Base-by-base conservation (phyloP, 2,888 invertebrate species). In the Mongoloraphidia duomilia region DNA sequence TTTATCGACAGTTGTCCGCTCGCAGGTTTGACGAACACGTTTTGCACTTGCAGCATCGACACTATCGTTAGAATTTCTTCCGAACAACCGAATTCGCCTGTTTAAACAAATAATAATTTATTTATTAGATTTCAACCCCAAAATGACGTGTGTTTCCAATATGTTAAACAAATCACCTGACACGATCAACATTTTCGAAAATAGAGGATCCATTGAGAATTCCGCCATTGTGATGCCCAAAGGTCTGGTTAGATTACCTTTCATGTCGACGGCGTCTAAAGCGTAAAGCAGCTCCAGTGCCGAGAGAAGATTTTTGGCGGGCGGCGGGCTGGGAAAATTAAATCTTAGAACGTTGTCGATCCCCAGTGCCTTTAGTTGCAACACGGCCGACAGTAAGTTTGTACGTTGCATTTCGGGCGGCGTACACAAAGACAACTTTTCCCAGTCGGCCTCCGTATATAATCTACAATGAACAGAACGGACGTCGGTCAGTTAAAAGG, bases 21-120 rank as follows among this genome's bases (percentile, higher is more conserved):
- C 0, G 72, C 70, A 0, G 88, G 86, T 52, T 81, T 80, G 0
- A 80, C 69, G 61, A 93, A 94, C 0, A 95, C 78, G 46, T 84
- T 84, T 65, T 96, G 92, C 2, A 97, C 90, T 74, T 98, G 97
- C 36, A 96, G 71, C 89, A 96, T 89, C 0, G 94, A 82, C 5
- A 91, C 79, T 54, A 98, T 89, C 0, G 86, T 85, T 2, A 92
- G 67, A 1, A 92, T 85, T 66, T 98, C 97, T 55, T 91, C 89
- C 1, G 92, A 84, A 62, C 97, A 98, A 0, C 84, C 89, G 70
- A 84, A 87, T 58, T 92, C 82, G 43, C 79, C 89, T 82, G 60
- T 4, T 62, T 62, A 39, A 46, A 38, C 13, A 14, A 52, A 42
- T 35, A 41, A 38, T 50, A 34, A 42, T 41, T 35, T 36, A 40